Base-by-base conservation (phyloP, 2,888 invertebrate species). In the Pasiphila rectangulata region DNA sequence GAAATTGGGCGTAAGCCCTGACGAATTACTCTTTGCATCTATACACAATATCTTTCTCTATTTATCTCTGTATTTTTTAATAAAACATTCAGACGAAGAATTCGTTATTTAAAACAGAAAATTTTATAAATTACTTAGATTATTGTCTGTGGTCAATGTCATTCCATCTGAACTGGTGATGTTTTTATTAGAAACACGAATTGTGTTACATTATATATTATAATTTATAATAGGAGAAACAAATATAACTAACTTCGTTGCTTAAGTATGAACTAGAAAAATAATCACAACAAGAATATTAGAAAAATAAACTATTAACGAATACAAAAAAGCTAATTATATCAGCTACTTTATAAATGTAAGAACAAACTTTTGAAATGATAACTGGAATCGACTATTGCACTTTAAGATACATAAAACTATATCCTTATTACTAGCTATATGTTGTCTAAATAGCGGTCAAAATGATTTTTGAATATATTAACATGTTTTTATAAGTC, bases 321-420 rank as follows among this genome's bases (percentile, higher is more conserved):
- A 1, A 30, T 30, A 30, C 10, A 30, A 17, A 19, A 32, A 27
- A 5, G 35, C 21, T 7, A 35, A 35, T 13, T 10, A 32, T 16
- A 13, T 34, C 20, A 35, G 21, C 21, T 34, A 34, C n/a, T 5
- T 34, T 19, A 20, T 35, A 7, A 20, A 20, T n/a, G n/a, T n/a
- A 19, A 32, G 9, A 19, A 32, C 9, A 9, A 32, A 17, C 17
- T 30, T 13, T 27, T 13, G 27, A 27, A 27, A 27, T 30, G 1
- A 30, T 32, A 32, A 32, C 17, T 32, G 32, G 10, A 32, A 19
- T 32, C 6, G 7, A 27, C 27, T 32, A 32, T 32, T 32, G 32
- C 32, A 32, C 32, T 16, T 9, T n/a, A 16, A 15, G 12, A 12
- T 6, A 27, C 27, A 12, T 27, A 7, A 27, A 27, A 3, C 3